These are phyloP conservation scores for Euplexia lucipara DNA, from an alignment of 2,888 invertebrate genomes.

Conservation along the genomic window DNA sequence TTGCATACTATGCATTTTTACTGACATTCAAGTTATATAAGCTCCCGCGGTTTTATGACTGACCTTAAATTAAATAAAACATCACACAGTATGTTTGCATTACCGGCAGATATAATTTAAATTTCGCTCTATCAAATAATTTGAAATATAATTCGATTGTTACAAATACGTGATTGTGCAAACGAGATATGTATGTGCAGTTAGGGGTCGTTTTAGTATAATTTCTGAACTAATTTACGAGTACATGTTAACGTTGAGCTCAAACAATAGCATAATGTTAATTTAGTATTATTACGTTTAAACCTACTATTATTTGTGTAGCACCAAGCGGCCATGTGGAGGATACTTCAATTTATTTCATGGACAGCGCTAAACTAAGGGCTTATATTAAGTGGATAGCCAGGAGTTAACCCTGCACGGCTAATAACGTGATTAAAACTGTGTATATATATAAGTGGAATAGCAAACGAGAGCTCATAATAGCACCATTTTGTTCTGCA, in stretches of 20 bases:
- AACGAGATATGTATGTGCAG: slow-evolving; percentile 15
- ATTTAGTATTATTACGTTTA: slow-evolving; percentile 34
- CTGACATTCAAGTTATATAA: slow-evolving; percentile 41
- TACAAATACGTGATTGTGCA: slow-evolving; percentile 20
- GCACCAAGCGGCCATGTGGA: neutral
- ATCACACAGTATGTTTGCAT: slow-evolving; percentile 24
- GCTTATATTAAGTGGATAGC: slow-evolving; percentile 21
- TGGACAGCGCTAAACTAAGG: slow-evolving; percentile 19
- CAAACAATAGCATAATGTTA: slow-evolving; percentile 38
- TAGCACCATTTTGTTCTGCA: neutral
- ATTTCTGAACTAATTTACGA: slow-evolving; percentile 44
- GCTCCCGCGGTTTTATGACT: slow-evolving; percentile 40
- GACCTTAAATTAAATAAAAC: slow-evolving; percentile 47
- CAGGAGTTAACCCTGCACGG: neutral
- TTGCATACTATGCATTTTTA: slow-evolving; percentile 66
- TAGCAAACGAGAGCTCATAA: slow-evolving; percentile 1
- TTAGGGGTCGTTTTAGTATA: slow-evolving; percentile 32
- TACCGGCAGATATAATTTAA: slow-evolving; percentile 34
- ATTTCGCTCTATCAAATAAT: slow-evolving; percentile 41
- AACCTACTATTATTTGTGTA: slow-evolving; percentile 12
- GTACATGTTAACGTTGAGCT: slow-evolving; percentile 29
- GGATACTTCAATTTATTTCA: slow-evolving; percentile 25
- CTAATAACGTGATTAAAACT: slow-evolving; percentile 17
- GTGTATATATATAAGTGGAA: neutral
- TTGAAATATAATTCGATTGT: slow-evolving; percentile 46